phyloP scores from a whole-genome alignment of 2,113 vertebrate species.

The Chaetodon trifascialis region DNA sequence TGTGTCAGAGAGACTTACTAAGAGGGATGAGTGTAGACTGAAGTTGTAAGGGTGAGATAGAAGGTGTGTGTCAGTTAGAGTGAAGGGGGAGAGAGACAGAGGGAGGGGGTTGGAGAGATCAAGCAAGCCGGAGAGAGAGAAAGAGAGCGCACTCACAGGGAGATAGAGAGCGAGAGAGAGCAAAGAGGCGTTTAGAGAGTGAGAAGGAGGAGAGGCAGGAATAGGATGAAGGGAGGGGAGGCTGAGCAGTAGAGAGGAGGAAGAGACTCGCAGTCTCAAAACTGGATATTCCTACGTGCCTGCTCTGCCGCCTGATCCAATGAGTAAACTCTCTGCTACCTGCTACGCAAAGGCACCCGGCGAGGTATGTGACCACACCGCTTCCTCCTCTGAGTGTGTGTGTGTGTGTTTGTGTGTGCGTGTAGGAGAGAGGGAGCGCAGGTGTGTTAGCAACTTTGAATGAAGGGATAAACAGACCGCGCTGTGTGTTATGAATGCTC shows the following conservation, averaged over 20 bases:
- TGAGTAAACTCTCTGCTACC: slow-evolving; percentile 80
- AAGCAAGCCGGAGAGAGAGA: slow-evolving; percentile 71
- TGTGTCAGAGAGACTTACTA: slow-evolving; percentile 62
- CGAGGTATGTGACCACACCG: slow-evolving; percentile 82
- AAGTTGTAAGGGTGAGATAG: slow-evolving; percentile 68
- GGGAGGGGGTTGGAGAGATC: slow-evolving; percentile 71
- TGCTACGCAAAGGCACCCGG: slow-evolving; percentile 77
- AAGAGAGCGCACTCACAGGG: slow-evolving; percentile 66
- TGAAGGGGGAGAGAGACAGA: slow-evolving; percentile 46
- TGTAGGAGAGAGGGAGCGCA: slow-evolving; percentile 42
- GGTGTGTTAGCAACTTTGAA: slow-evolving; percentile 70
- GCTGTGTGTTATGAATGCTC: slow-evolving; percentile 24
- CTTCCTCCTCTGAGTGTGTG: slow-evolving; percentile 59
- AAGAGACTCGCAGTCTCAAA: slow-evolving; percentile 77
- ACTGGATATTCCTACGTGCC: slow-evolving; percentile 84
- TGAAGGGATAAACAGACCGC: slow-evolving; percentile 45
- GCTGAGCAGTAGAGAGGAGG: slow-evolving; percentile 77
- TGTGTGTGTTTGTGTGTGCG: slow-evolving; percentile 26
- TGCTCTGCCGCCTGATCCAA: slow-evolving; percentile 79
- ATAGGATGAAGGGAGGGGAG: slow-evolving; percentile 77
- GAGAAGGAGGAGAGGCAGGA: slow-evolving; percentile 82
- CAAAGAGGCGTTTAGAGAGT: slow-evolving; percentile 82
- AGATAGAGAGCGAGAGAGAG: slow-evolving; percentile 68
- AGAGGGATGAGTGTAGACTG: slow-evolving; percentile 62
- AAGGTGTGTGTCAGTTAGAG: slow-evolving; percentile 68